These are phyloP conservation scores for Ctenochaetus hawaiiensis DNA, from an alignment of 2,797 vertebrate genomes.

Conservation along the genomic window DNA sequence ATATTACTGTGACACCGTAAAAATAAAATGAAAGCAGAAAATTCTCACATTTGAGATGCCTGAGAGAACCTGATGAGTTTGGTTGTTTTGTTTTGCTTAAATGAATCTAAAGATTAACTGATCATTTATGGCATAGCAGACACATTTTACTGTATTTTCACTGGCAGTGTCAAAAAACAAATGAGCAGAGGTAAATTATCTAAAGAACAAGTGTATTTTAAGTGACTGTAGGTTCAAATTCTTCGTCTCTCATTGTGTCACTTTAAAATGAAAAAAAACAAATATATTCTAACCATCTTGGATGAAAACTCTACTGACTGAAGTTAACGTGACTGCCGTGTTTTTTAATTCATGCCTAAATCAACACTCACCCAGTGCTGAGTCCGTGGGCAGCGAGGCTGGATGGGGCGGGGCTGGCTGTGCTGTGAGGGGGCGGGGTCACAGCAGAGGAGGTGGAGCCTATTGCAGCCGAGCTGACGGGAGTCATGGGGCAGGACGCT, in stretches of 20 bases:
- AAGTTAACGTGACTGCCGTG: neutral
- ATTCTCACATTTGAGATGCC: neutral
- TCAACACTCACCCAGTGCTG: slow-evolving; percentile 87
- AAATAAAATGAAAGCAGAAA: neutral
- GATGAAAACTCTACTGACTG: neutral
- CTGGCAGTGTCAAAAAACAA: no score
- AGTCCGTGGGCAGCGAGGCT: slow-evolving; percentile 85
- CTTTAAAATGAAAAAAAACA: no score
- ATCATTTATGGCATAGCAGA: neutral
- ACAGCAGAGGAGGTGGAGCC: slow-evolving; percentile 86
- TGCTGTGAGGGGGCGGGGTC: slow-evolving; percentile 90
- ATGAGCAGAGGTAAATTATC: no score
- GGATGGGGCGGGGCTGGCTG: slow-evolving; percentile 88
- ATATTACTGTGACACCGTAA: neutral
- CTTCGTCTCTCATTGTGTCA: neutral
- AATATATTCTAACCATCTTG: neutral
- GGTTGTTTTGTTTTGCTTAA: neutral
- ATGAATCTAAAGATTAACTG: neutral
- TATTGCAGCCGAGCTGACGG: slow-evolving; percentile 83
- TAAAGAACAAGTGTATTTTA: neutral
- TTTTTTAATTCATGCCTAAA: neutral
- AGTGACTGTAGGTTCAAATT: neutral
- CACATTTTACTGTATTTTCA: neutral
- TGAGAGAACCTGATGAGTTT: neutral
- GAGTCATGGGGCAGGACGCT: slow-evolving; percentile 87